A percentile compares a stretch with the other conserved stretches of the same genome.
These are phyloP conservation scores for Acrocephalus scirpaceus DNA, from an alignment of 2,797 vertebrate species.

Conservation along the genomic window DNA sequence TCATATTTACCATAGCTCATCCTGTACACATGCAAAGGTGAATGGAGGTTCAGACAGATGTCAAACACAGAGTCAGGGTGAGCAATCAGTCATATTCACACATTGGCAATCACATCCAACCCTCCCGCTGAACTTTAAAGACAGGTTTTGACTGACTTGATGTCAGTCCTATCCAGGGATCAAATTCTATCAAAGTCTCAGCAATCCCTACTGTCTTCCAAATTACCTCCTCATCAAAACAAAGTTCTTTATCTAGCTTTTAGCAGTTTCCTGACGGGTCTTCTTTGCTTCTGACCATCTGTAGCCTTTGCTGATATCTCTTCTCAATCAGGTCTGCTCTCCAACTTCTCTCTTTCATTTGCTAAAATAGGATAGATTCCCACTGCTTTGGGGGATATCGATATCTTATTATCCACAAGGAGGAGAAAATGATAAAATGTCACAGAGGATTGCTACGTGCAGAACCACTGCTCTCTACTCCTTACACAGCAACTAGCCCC, in stretches of 20 bases:
- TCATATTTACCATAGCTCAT: neutral
- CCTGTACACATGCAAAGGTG: neutral
- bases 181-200: neutral
- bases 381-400: neutral
- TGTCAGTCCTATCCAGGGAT: neutral
- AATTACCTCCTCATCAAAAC: neutral
- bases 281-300: neutral
- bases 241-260: neutral
- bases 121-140: neutral
- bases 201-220: neutral
- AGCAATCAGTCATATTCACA: neutral
- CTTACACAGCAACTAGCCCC: neutral
- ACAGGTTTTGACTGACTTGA: neutral
- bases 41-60: neutral
- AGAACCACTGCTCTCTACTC: neutral
- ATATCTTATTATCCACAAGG: rapidly evolving
- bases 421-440: neutral
- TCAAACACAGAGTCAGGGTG: neutral
- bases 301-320: neutral
- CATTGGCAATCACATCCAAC: neutral
- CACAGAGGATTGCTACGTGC: neutral
- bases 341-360: neutral
- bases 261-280: neutral
- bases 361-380: neutral
- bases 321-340: neutral